Conservation (phyloP, 2,113 vertebrate species). For the Halcyon senegalensis region DNA sequence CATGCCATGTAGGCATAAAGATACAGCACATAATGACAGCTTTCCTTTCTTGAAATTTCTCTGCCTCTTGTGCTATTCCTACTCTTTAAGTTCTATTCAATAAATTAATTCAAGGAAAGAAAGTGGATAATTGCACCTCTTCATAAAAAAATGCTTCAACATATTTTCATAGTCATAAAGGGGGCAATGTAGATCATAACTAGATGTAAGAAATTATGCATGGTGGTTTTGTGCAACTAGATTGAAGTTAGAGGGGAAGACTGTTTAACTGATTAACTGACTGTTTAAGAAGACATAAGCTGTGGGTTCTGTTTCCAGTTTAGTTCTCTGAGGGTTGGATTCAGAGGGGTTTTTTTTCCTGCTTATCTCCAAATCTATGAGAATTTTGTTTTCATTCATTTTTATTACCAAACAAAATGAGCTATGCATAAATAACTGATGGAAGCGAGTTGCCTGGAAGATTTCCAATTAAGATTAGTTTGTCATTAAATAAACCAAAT, state of each 20-base stretch:
- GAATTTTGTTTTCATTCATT: conserved; percentile 11
- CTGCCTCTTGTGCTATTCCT: background rate
- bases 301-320: background rate
- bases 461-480: background rate
- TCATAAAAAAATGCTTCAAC: background rate
- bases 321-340: background rate
- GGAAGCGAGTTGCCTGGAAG: background rate
- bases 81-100: background rate
- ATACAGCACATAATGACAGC: background rate
- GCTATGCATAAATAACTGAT: background rate
- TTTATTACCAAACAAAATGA: conserved; percentile 7
- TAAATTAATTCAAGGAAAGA: background rate
- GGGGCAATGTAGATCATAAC: background rate
- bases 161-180: background rate
- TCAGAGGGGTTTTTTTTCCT: background rate
- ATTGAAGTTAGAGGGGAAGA: background rate
- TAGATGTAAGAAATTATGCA: background rate
- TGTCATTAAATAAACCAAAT: conserved; percentile 9
- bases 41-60: background rate
- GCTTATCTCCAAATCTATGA: background rate
- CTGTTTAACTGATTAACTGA: background rate
- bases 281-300: background rate
- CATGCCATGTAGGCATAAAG: background rate
- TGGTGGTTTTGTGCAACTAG: background rate
- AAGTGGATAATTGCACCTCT: background rate